Conservation (phyloP, 2,888 invertebrate genomes). For the Cryptus armator region DNA sequence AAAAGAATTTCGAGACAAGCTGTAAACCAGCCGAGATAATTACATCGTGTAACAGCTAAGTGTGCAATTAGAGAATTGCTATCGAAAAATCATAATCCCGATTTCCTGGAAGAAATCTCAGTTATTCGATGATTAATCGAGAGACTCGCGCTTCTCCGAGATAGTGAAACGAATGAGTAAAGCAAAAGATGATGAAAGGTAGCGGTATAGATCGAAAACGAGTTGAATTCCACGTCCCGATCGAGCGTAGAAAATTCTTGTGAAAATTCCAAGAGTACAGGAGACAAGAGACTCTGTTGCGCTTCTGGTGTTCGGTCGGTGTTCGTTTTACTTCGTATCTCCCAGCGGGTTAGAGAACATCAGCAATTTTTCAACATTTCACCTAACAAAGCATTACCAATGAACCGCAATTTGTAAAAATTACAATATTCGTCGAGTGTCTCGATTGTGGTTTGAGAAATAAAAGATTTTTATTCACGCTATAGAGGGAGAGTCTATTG, state of each 20-base stretch:
- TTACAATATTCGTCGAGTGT: conserved; percentile 10
- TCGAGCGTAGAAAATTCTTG: neutral
- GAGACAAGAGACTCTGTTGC: neutral
- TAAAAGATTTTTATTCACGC: neutral
- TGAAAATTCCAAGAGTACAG: neutral
- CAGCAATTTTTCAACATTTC: neutral
- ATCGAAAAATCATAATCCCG: too few relatives aligned
- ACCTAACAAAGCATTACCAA: neutral
- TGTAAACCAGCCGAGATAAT: too few relatives aligned
- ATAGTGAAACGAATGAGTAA: too few relatives aligned
- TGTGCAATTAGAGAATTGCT: too few relatives aligned
- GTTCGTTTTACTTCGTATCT: neutral
- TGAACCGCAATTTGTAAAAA: conserved; percentile 2
- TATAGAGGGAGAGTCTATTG: neutral
- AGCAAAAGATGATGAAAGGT: neutral
- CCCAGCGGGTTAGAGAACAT: neutral
- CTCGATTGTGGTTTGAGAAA: neutral
- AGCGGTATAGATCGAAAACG: neutral
- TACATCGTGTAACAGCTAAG: too few relatives aligned
- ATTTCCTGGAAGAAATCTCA: too few relatives aligned
- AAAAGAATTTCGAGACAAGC: neutral
- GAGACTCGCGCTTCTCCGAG: too few relatives aligned
- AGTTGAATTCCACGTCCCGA: neutral
- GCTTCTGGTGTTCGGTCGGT: neutral
- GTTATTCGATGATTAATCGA: too few relatives aligned